A percentile compares a stretch with the other conserved stretches of the same genome.
Conservation (phyloP, 37 sponge, comb jelly and placozoan species). For the Agelas oroides region DNA sequence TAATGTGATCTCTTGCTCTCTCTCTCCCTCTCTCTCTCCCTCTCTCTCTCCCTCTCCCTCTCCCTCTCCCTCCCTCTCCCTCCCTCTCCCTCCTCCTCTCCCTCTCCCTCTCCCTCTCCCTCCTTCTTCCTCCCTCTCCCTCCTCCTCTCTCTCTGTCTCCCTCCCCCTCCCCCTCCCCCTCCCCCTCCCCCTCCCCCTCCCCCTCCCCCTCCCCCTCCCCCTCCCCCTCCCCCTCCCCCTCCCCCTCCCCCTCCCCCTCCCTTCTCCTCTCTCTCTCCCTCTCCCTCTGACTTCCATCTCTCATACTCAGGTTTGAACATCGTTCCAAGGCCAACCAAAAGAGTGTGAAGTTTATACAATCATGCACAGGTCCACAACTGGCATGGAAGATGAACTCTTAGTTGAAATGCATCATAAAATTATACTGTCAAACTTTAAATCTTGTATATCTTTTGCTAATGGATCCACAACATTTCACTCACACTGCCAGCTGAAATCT, state of each 20-base stretch:
- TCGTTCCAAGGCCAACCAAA: too few species aligned
- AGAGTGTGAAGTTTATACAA: too few species aligned
- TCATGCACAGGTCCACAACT: too few species aligned
- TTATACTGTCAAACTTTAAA: too few species aligned
- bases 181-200: background rate
- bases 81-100: too few species aligned
- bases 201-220: background rate
- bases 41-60: background rate
- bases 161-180: background rate
- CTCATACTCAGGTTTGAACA: too few species aligned
- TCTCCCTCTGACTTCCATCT: background rate
- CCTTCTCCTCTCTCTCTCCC: slow-evolving; percentile 22
- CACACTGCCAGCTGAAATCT: too few species aligned
- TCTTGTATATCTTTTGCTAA: too few species aligned
- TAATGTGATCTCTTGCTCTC: background rate
- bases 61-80: background rate
- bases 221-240: slow-evolving; percentile 13
- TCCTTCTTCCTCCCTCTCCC: background rate
- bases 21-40: background rate
- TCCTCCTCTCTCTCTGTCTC: background rate
- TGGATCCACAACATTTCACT: too few species aligned
- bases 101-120: background rate
- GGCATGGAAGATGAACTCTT: too few species aligned
- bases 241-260: slow-evolving; percentile 11
- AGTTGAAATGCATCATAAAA: too few species aligned